Percentiles rank a stretch among this genome's conserved stretches.
Conservation (phyloP, 2,797 vertebrate genomes). For the Microctenopoma stevenorrisi region DNA sequence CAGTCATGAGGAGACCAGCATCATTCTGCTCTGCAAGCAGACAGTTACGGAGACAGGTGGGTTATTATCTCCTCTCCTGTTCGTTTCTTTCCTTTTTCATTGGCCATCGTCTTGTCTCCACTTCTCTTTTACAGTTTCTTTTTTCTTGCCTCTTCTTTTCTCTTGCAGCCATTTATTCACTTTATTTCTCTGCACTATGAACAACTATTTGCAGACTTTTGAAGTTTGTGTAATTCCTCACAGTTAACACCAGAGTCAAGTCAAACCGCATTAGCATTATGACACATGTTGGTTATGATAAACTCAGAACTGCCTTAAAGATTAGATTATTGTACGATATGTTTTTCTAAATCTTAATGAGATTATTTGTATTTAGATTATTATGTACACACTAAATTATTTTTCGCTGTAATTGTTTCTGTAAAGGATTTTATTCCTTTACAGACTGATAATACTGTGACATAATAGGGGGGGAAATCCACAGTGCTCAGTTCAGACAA, state of each 20-base stretch:
- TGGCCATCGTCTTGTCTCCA: neutral
- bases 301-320: neutral
- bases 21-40: conserved; percentile 76
- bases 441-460: neutral
- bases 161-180: neutral
- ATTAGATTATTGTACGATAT: too few species aligned
- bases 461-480: neutral
- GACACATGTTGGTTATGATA: neutral
- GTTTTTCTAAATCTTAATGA: too few species aligned
- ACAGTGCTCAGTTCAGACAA: neutral
- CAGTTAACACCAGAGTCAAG: neutral
- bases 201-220: neutral
- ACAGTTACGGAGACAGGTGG: conserved; percentile 90
- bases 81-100: neutral
- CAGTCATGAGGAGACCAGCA: conserved; percentile 46
- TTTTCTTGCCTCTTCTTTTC: neutral
- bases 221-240: neutral
- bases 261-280: neutral
- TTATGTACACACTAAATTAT: too few species aligned
- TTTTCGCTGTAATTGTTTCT: too few species aligned
- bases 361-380: too few species aligned
- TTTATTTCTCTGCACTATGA: neutral
- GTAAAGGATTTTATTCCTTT: neutral
- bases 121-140: too few species aligned
- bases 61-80: neutral